phyloP scores from a whole-genome alignment of 2,797 vertebrate genomes.

The Coreius guichenoti region DNA sequence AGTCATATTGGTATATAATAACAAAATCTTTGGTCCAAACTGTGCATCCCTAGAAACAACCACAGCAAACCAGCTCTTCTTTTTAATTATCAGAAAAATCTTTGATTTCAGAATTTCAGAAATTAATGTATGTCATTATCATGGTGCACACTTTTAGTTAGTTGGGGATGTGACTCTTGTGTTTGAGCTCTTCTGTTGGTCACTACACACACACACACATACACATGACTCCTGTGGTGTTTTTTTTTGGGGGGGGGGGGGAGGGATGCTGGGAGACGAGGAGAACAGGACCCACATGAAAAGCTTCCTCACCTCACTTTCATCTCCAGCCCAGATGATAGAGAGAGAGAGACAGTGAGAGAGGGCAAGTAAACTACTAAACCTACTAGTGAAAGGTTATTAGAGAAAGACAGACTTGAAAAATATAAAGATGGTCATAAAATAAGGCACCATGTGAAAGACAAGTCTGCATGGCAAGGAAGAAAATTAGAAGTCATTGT shows the following conservation, averaged over 20 bases:
- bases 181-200: conserved; percentile 44
- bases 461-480: not conserved
- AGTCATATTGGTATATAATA: not conserved
- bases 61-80: not conserved
- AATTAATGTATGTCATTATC: not conserved
- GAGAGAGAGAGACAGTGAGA: conserved; percentile 57
- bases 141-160: conserved; percentile 40
- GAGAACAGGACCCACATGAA: conserved; percentile 72
- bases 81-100: not conserved
- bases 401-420: not conserved
- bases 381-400: conserved; percentile 33
- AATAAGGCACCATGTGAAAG: not conserved
- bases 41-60: not conserved
- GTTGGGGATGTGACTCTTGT: conserved; percentile 39
- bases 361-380: conserved; percentile 25
- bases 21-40: not conserved
- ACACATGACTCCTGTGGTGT: conserved; percentile 51
- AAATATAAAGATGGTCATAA: not conserved
- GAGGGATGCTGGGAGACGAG: conserved; percentile 57
- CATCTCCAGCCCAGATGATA: conserved; percentile 73
- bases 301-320: conserved; percentile 75
- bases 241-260: conserved; percentile 48
- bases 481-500: not conserved
- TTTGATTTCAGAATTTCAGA: not conserved
- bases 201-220: conserved; percentile 18